Evolutionary conservation across 2,888 invertebrate genomes (phyloP).

Genomic region (Vesta saturnalis): DNA sequence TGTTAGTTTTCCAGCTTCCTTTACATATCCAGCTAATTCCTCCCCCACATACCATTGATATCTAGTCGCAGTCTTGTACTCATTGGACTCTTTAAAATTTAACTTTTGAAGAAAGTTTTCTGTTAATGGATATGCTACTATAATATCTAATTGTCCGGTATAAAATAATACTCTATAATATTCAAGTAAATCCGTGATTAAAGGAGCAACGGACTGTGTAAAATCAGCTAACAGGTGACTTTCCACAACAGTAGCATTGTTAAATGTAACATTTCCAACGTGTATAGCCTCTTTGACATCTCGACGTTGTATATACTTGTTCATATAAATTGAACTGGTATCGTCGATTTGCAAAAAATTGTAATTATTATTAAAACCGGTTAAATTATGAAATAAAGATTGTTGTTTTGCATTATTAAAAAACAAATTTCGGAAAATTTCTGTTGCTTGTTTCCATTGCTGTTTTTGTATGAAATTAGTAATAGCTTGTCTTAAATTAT

Average conservation of each 20-base stretch:
- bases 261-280: slow-evolving; percentile 79
- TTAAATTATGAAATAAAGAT: slow-evolving; percentile 76
- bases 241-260: slow-evolving; percentile 76
- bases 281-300: slow-evolving; percentile 80
- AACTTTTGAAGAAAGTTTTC: slow-evolving; percentile 79
- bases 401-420: slow-evolving; percentile 66
- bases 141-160: slow-evolving; percentile 93
- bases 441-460: slow-evolving; percentile 76
- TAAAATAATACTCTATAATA: slow-evolving; percentile 82
- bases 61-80: slow-evolving; percentile 73
- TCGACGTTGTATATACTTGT: slow-evolving; percentile 71
- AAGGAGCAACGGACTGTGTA: slow-evolving; percentile 81
- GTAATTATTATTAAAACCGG: slow-evolving; percentile 80
- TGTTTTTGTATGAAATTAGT: slow-evolving; percentile 69
- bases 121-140: slow-evolving; percentile 88
- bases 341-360: slow-evolving; percentile 71
- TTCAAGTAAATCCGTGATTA: slow-evolving; percentile 74
- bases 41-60: slow-evolving; percentile 75
- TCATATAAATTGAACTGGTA: slow-evolving; percentile 64
- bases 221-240: slow-evolving; percentile 77
- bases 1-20: slow-evolving; percentile 75
- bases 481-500: slow-evolving; percentile 69
- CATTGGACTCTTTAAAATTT: slow-evolving; percentile 72
- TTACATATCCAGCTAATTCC: slow-evolving; percentile 80
- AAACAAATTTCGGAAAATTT: slow-evolving; percentile 75